Conservation (phyloP, 2,888 invertebrate genomes). For the Orchestes rusci region DNA sequence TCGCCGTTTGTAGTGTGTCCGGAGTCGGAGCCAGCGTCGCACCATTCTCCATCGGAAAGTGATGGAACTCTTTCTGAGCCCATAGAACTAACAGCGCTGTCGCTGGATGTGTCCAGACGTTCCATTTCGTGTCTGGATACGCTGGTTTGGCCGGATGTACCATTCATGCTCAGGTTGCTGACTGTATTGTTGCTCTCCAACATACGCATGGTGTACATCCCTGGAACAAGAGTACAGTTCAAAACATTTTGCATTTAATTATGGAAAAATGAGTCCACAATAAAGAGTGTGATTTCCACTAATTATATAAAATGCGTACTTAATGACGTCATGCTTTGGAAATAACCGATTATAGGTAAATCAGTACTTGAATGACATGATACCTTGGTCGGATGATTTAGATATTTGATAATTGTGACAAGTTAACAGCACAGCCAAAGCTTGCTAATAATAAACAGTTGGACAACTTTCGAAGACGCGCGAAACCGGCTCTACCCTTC, state of each 20-base stretch:
- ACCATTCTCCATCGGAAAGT: conserved; percentile 85
- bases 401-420: too few relatives aligned
- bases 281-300: too few relatives aligned
- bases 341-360: too few relatives aligned
- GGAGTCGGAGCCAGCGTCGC: conserved; percentile 79
- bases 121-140: conserved; percentile 50
- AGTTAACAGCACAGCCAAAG: too few relatives aligned
- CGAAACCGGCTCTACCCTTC: too few relatives aligned
- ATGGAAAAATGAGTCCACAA: not conserved
- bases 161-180: conserved; percentile 40
- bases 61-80: conserved; percentile 85
- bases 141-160: conserved; percentile 37
- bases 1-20: conserved; percentile 55
- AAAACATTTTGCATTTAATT: not conserved
- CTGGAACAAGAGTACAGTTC: conserved; percentile 49
- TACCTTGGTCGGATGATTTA: too few relatives aligned
- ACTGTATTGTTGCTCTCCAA: conserved; percentile 51
- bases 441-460: too few relatives aligned
- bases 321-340: too few relatives aligned
- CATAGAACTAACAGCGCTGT: conserved; percentile 90
- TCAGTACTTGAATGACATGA: too few relatives aligned
- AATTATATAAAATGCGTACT: too few relatives aligned
- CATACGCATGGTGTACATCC: conserved; percentile 85
- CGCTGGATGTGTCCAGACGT: conserved; percentile 78
- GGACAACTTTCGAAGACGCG: too few relatives aligned